Conservation (phyloP, 1,140 invertebrate genomes). For the Papilio polytes region DNA sequence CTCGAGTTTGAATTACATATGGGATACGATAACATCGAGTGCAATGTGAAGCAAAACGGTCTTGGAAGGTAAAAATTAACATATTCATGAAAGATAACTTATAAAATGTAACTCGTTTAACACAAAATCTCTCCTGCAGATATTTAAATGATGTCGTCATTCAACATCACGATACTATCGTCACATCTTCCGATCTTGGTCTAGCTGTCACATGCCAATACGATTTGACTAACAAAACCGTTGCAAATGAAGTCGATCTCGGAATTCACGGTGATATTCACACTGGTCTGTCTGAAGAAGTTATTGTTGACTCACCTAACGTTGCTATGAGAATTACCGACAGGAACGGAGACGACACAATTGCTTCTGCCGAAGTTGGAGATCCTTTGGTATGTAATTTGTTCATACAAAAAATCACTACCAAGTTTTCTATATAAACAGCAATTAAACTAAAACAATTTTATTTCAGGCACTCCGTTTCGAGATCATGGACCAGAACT, state of each 20-base stretch:
- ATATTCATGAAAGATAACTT: neutral
- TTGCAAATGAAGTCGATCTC: constrained; percentile 95
- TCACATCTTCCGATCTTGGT: constrained; percentile 96
- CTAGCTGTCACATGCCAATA: constrained; percentile 96
- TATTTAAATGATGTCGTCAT: constrained; percentile 96
- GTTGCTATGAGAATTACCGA: constrained; percentile 98
- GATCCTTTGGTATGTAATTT: constrained; percentile 88
- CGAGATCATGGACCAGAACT: constrained; percentile 95
- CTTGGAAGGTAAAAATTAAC: constrained; percentile 85
- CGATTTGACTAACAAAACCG: constrained; percentile 96
- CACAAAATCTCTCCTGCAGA: constrained; percentile 55
- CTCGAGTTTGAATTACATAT: constrained; percentile 95
- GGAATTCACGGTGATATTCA: constrained; percentile 94
- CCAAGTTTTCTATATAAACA: constrained; percentile 7
- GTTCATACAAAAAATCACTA: constrained; percentile 4
- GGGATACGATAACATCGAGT: constrained; percentile 96
- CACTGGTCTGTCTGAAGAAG: constrained; percentile 91
- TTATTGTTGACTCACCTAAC: constrained; percentile 95
- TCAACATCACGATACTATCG: constrained; percentile 97
- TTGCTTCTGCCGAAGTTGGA: constrained; percentile 93
- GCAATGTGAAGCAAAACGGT: constrained; percentile 94
- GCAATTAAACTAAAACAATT: constrained; percentile 39
- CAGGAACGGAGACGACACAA: constrained; percentile 90
- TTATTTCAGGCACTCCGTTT: constrained; percentile 90
- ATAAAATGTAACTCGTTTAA: neutral